A percentile compares a stretch with the other conserved stretches of the same genome.
Evolutionary conservation across 2,888 invertebrate genomes (phyloP).

Genomic region (Cecidostiba fungosa): DNA sequence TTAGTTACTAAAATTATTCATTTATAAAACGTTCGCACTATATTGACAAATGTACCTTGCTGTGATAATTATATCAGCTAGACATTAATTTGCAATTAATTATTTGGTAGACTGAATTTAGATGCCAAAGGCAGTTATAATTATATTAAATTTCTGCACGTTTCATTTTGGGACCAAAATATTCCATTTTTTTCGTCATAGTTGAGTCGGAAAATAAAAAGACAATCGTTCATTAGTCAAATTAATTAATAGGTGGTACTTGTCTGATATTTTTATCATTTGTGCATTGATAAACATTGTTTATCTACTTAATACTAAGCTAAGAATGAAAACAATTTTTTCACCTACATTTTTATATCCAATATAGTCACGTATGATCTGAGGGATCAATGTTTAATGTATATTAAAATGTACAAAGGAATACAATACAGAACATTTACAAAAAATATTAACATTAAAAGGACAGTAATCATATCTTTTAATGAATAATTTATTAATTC

Average conservation of each 20-base stretch:
- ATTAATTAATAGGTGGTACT: slow-evolving; percentile 66
- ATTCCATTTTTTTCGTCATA: slow-evolving; percentile 40
- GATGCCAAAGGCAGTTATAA: slow-evolving; percentile 54
- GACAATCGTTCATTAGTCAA: slow-evolving; percentile 63
- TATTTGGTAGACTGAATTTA: slow-evolving; percentile 58
- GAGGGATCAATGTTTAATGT: slow-evolving; percentile 59
- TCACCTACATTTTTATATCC: slow-evolving; percentile 63
- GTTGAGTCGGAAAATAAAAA: slow-evolving; percentile 41
- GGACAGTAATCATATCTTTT: slow-evolving; percentile 55
- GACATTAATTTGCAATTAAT: slow-evolving; percentile 57
- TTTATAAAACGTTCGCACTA: slow-evolving; percentile 47
- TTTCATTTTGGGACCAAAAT: slow-evolving; percentile 63
- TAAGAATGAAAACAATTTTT: slow-evolving; percentile 65
- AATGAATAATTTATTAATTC: slow-evolving; percentile 68
- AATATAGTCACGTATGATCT: slow-evolving; percentile 61
- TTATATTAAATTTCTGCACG: slow-evolving; percentile 50
- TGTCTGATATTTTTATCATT: slow-evolving; percentile 66
- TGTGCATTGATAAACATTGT: slow-evolving; percentile 56
- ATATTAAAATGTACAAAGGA: slow-evolving; percentile 64
- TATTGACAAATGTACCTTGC: slow-evolving; percentile 59
- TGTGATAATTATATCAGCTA: slow-evolving; percentile 63
- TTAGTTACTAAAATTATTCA: slow-evolving; percentile 54
- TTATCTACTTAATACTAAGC: slow-evolving; percentile 59
- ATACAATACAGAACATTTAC: slow-evolving; percentile 59
- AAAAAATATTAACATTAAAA: slow-evolving; percentile 62